These are phyloP conservation scores for Chelonus formosanus DNA, from an alignment of 2,888 invertebrate genomes.

Conservation along the genomic window DNA sequence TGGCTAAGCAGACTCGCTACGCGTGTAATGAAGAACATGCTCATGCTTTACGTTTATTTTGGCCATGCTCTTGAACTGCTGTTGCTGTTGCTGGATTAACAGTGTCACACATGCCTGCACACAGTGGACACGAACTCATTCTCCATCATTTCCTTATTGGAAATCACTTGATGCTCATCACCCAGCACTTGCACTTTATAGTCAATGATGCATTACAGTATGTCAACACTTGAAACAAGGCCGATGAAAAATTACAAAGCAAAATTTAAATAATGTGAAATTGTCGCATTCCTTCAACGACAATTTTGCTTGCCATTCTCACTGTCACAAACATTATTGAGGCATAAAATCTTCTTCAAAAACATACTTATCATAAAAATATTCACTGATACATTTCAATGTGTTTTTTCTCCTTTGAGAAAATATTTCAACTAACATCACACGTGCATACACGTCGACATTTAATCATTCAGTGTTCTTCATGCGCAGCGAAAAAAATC, in stretches of 20 bases:
- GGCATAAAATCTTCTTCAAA: too few species aligned
- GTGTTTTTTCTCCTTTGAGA: too few species aligned
- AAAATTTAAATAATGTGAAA: too few species aligned
- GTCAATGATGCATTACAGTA: neutral
- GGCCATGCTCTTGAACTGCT: conserved; percentile 53
- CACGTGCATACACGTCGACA: conserved; percentile 13
- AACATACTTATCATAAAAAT: too few species aligned
- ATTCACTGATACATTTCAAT: too few species aligned
- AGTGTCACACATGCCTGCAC: conserved; percentile 7
- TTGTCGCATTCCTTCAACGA: too few species aligned
- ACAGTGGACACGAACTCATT: neutral
- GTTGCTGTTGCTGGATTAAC: conserved; percentile 9
- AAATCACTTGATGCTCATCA: neutral
- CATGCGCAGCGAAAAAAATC: conserved; percentile 33
- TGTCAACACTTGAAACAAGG: neutral
- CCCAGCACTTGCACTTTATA: conserved; percentile 3
- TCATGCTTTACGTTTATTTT: conserved; percentile 52
- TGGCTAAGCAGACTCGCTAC: conserved; percentile 43
- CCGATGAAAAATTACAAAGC: too few species aligned
- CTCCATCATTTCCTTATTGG: neutral
- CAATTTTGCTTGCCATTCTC: too few species aligned
- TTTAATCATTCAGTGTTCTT: neutral
- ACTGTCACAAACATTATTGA: too few species aligned
- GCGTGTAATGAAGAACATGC: conserved; percentile 54
- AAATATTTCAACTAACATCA: neutral